These are phyloP conservation scores for Elmis aenea DNA, from an alignment of 2,888 invertebrate species.

Conservation along the genomic window DNA sequence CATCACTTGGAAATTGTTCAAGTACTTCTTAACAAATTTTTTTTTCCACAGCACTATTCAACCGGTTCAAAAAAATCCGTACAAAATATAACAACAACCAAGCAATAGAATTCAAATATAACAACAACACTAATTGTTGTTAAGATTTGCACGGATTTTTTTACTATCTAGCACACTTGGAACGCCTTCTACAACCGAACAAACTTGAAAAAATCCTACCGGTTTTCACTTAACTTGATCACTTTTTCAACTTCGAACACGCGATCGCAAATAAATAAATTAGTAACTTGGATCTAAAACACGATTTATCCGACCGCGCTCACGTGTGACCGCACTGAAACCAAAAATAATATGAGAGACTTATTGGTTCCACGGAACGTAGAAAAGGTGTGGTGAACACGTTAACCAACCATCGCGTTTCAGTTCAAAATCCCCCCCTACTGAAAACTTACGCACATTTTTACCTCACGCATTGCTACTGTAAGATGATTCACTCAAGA, in stretches of 20 bases:
- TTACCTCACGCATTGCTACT: slow-evolving; percentile 11
- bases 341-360: slow-evolving; percentile 9
- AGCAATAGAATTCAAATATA: no score
- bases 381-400: slow-evolving; percentile 10
- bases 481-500: slow-evolving; percentile 14
- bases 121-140: no score
- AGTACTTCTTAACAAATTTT: slow-evolving; percentile 10
- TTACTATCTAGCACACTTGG: no score
- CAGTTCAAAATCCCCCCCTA: slow-evolving; percentile 18
- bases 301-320: not conserved
- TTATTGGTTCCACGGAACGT: slow-evolving; percentile 1
- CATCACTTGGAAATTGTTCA: slow-evolving; percentile 18
- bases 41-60: slow-evolving; percentile 7
- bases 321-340: slow-evolving; percentile 5
- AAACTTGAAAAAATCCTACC: no score
- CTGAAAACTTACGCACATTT: slow-evolving; percentile 17
- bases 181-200: no score
- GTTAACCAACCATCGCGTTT: slow-evolving; percentile 7
- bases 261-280: no score
- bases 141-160: no score
- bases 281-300: no score
- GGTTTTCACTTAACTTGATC: no score
- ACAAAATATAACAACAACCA: slow-evolving; percentile 10
- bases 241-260: no score
- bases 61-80: slow-evolving; percentile 17